Evolutionary conservation across 2,797 vertebrate species (phyloP).

Genomic region (Lepidocolaptes lacrymiger): DNA sequence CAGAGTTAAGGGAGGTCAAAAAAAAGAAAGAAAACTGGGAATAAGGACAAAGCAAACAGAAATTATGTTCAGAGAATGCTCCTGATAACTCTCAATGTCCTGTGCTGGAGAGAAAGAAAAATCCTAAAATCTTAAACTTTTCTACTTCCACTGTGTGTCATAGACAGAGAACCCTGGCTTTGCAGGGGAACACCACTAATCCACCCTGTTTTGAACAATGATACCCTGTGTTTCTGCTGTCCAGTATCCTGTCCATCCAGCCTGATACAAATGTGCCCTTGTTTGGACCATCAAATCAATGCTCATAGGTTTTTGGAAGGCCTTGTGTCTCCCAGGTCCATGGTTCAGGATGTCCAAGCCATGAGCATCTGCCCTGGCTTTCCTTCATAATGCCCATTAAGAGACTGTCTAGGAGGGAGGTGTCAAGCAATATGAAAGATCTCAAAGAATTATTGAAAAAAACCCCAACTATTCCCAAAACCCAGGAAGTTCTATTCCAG

Average conservation of each 20-base stretch:
- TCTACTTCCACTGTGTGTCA: neutral
- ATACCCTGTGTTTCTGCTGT: neutral
- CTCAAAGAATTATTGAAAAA: neutral
- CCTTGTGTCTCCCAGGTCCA: neutral
- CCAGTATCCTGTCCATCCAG: neutral
- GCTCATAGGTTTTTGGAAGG: neutral
- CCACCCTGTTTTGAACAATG: neutral
- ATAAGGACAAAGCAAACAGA: neutral
- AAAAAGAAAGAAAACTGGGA: neutral
- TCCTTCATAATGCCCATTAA: neutral
- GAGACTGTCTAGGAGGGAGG: neutral
- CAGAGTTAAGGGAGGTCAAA: neutral
- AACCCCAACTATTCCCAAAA: neutral
- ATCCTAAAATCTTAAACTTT: neutral
- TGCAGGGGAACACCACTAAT: neutral
- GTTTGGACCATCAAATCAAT: neutral
- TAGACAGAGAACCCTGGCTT: neutral
- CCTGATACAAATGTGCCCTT: neutral
- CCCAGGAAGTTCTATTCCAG: neutral
- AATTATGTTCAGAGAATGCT: neutral
- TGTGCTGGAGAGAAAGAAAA: neutral
- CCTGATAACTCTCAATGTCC: neutral
- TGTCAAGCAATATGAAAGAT: neutral
- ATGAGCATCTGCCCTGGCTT: neutral
- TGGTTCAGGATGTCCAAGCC: fast-evolving